Conservation (phyloP, 1,140 invertebrate species). For the Nasonia longicornis region DNA sequence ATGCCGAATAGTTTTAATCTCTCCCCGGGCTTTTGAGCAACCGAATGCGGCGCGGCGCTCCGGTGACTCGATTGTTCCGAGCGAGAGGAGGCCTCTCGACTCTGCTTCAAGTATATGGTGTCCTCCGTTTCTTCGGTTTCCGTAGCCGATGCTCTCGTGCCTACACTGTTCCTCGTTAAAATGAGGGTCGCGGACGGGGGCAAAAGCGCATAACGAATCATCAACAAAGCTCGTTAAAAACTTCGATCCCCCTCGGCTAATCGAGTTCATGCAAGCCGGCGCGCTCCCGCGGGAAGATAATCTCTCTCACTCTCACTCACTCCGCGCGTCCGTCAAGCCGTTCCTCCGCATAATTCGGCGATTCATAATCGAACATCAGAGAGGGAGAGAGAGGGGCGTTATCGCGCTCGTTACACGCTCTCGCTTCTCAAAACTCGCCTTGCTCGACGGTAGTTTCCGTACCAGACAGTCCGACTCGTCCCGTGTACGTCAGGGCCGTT, state of each 20-base stretch:
- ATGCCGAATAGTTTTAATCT: constrained; percentile 16
- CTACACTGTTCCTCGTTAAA: too few species aligned
- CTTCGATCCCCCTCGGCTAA: not conserved
- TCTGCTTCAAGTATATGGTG: too few species aligned
- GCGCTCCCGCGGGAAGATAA: not conserved
- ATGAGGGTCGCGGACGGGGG: too few species aligned
- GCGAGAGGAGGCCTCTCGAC: too few species aligned
- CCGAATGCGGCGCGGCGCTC: not conserved
- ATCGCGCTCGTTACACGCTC: constrained; percentile 24
- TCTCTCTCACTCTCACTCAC: not conserved
- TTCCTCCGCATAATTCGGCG: constrained; percentile 15
- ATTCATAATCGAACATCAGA: constrained; percentile 37
- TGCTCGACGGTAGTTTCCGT: constrained; percentile 45
- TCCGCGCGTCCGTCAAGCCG: not conserved
- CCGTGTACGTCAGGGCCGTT: constrained; percentile 37
- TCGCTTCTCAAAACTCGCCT: not conserved
- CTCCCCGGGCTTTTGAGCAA: not conserved
- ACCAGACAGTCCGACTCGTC: constrained; percentile 56
- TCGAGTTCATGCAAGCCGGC: not conserved
- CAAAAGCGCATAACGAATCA: not conserved
- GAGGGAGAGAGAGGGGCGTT: not conserved
- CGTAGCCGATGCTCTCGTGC: too few species aligned
- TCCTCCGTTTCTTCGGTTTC: too few species aligned
- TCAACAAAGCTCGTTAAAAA: not conserved
- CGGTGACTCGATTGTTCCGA: not conserved